A percentile compares a stretch with the other conserved stretches of the same genome.
phyloP scores from a whole-genome alignment of 2,797 vertebrate genomes.

The Myotis findleyi region DNA sequence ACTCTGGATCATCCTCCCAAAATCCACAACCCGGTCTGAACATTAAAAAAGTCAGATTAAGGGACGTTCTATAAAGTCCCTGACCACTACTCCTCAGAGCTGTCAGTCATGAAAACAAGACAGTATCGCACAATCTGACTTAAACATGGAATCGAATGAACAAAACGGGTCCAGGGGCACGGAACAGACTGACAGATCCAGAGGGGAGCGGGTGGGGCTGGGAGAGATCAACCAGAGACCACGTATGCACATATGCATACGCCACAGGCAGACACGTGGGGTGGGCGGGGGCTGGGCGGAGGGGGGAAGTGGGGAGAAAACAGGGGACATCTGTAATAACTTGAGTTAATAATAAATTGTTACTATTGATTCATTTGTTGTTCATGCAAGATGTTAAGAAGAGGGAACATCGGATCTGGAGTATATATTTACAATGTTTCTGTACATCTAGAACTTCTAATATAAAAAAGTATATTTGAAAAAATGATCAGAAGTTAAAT shows the following conservation, averaged over 20 bases:
- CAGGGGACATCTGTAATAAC: too few species aligned
- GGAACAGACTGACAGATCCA: too few species aligned
- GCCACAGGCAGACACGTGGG: too few species aligned
- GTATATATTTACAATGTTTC: background rate
- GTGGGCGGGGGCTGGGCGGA: too few species aligned
- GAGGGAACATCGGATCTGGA: background rate
- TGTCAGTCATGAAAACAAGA: background rate
- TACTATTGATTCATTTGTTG: background rate
- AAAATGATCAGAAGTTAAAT: conserved; percentile 14
- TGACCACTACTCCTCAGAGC: background rate
- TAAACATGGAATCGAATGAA: too few species aligned
- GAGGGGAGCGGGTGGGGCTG: too few species aligned
- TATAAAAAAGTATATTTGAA: background rate
- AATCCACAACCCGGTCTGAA: background rate
- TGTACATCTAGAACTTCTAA: conserved; percentile 12
- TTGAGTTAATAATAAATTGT: background rate
- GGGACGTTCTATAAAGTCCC: background rate
- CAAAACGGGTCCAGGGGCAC: too few species aligned
- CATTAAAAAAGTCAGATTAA: background rate
- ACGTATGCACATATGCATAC: too few species aligned
- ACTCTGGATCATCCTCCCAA: background rate
- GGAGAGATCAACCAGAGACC: too few species aligned
- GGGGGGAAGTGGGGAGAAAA: too few species aligned
- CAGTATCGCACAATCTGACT: too few species aligned
- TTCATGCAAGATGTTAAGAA: background rate